Base-by-base conservation (phyloP, 2,888 invertebrate genomes). In the Caenorhabditis uteleia region DNA sequence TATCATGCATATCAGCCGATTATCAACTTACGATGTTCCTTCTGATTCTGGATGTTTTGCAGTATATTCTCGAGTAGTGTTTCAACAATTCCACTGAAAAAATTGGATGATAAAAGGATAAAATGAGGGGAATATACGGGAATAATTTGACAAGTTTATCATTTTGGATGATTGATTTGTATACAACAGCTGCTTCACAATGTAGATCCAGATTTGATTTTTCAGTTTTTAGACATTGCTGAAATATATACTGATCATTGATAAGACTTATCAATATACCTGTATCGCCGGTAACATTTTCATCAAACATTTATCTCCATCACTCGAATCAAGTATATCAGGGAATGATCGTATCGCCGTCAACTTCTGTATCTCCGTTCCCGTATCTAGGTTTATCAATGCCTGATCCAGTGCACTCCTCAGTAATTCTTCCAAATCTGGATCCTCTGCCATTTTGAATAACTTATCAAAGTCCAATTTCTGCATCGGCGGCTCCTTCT, bases 131-230 rank as follows among this genome's bases (percentile, higher is more conserved):
- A 31, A 57, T 69, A 66, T 20, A 76, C 74, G 64, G 72, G 57
- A 71, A 62, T 25, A 67, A 68, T n/a, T 61, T 60, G 8, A 62
- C 49, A 6, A 73, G 47, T n/a, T 44, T 42, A 10, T 73, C 67
- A 49, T 77, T 76, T 38, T 72, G 76, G 25, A 80, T 68, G 16
- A 79, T 66, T 16, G 70, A 70, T 46, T 78, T 77, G 57, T 68
- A 80, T 21, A 78, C 69, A n/a, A 79, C 78, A 7, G 78, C 77
- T 12, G 78, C 74, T 50, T 80, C 80, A 46, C 80, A 80, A 38
- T 80, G 80, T 4, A 80, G 44, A 54, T 80, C 80, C 18, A 79
- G 57, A 27, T 75, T 77, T 3, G 74, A 66, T 43, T 66, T 70
- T 45, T 78, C 75, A 6, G 66, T 45, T 60, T 68, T 67, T 33